Percentiles rank a stretch among this genome's conserved stretches.
These are phyloP conservation scores for Gibbula magus DNA, from an alignment of 2,888 invertebrate species.

Conservation along the genomic window DNA sequence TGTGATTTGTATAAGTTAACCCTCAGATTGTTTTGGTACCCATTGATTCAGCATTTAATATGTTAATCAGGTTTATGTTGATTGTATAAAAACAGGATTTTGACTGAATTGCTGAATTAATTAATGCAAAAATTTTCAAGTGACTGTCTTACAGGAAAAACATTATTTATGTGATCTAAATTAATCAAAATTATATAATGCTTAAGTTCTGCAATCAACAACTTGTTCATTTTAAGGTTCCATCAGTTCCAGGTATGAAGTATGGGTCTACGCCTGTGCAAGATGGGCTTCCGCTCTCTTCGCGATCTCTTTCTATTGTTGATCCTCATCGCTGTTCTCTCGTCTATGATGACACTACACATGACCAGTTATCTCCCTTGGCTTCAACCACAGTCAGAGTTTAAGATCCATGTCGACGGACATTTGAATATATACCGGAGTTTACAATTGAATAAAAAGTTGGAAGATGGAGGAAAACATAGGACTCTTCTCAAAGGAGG, in stretches of 20 bases:
- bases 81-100: too few species aligned
- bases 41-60: too few species aligned
- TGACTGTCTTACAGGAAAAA: too few species aligned
- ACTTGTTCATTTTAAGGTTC: background rate
- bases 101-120: too few species aligned
- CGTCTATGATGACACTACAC: slow-evolving; percentile 28
- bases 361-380: slow-evolving; percentile 30
- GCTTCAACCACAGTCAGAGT: slow-evolving; percentile 20
- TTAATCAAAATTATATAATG: background rate
- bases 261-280: slow-evolving; percentile 16
- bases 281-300: slow-evolving; percentile 27
- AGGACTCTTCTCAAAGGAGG: background rate
- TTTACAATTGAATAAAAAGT: background rate
- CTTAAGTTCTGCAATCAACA: background rate
- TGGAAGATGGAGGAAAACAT: slow-evolving; percentile 15
- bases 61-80: too few species aligned
- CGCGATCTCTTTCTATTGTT: slow-evolving; percentile 28
- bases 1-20: too few species aligned
- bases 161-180: too few species aligned
- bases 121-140: too few species aligned
- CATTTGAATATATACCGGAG: slow-evolving; percentile 21
- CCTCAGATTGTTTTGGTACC: too few species aligned
- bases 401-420: slow-evolving; percentile 10
- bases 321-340: slow-evolving; percentile 25
- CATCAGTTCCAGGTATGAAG: slow-evolving; percentile 24